phyloP scores from a whole-genome alignment of 2,888 invertebrate species.

The Andrena bucephala region DNA sequence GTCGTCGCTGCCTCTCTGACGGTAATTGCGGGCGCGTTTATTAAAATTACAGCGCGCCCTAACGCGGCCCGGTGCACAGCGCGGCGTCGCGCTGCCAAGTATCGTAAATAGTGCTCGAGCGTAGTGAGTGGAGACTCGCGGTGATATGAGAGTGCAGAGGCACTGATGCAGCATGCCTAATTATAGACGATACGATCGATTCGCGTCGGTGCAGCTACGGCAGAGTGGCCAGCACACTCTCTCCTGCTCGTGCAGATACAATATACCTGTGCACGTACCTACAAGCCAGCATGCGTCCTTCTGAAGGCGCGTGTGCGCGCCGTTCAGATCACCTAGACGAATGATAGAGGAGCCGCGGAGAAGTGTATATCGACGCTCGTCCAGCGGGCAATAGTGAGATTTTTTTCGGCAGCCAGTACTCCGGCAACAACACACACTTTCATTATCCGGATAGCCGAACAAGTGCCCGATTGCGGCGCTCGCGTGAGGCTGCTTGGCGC shows the following conservation, averaged over 20 bases:
- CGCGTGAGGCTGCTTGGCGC: background rate
- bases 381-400: slow-evolving; percentile 17
- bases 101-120: slow-evolving; percentile 49
- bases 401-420: slow-evolving; percentile 30
- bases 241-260: background rate
- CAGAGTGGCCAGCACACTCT: slow-evolving; percentile 10
- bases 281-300: background rate
- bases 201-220: slow-evolving; percentile 54
- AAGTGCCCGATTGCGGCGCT: slow-evolving; percentile 1
- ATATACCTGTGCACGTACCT: background rate
- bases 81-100: slow-evolving; percentile 4
- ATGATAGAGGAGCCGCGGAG: slow-evolving; percentile 24
- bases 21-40: slow-evolving; percentile 46
- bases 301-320: background rate
- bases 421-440: slow-evolving; percentile 21
- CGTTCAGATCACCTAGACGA: slow-evolving; percentile 32
- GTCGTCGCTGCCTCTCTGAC: background rate
- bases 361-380: slow-evolving; percentile 27
- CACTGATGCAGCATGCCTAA: slow-evolving; percentile 62
- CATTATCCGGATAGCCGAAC: slow-evolving; percentile 47
- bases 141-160: slow-evolving; percentile 56
- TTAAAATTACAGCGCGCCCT: slow-evolving; percentile 57
- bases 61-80: background rate
- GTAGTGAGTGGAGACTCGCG: slow-evolving; percentile 41
- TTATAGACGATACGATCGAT: slow-evolving; percentile 67